A percentile compares a stretch with the other conserved stretches of the same genome.
Conservation (phyloP, 2,113 vertebrate genomes). For the Phyllostomus hastatus region DNA sequence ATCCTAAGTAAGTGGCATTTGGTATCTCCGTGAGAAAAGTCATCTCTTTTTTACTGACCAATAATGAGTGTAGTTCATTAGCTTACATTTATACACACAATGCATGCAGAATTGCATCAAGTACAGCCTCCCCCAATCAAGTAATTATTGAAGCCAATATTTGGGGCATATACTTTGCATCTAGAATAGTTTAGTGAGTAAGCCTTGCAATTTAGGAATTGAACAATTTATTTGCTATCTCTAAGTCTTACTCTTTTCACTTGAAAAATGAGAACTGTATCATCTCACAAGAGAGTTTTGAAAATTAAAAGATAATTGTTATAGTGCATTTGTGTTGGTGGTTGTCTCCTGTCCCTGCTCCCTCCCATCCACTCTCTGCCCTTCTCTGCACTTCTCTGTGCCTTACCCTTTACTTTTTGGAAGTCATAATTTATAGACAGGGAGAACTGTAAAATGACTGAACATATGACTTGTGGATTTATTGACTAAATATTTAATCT, state of each 20-base stretch:
- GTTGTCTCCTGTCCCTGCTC: background rate
- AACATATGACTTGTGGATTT: background rate
- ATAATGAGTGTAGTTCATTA: constrained; percentile 34
- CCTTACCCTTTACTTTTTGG: background rate
- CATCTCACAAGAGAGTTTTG: background rate
- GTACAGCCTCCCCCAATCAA: background rate
- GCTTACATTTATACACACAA: constrained; percentile 42
- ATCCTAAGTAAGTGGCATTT: constrained; percentile 47
- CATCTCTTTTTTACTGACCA: background rate
- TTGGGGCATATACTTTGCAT: background rate
- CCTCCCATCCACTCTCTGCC: background rate
- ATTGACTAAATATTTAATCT: background rate
- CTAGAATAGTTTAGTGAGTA: background rate
- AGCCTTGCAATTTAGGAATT: background rate
- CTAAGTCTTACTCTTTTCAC: background rate
- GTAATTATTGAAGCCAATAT: constrained; percentile 22
- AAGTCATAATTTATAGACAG: background rate
- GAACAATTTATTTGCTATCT: background rate
- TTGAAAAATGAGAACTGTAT: background rate
- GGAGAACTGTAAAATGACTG: background rate
- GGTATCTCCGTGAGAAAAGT: constrained; percentile 14
- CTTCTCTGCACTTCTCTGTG: background rate
- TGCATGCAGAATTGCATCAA: constrained; percentile 31
- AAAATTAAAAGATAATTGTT: background rate
- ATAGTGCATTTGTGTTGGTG: background rate